These are phyloP conservation scores for Tachina grossa DNA, from an alignment of 2,888 invertebrate species.

Conservation along the genomic window DNA sequence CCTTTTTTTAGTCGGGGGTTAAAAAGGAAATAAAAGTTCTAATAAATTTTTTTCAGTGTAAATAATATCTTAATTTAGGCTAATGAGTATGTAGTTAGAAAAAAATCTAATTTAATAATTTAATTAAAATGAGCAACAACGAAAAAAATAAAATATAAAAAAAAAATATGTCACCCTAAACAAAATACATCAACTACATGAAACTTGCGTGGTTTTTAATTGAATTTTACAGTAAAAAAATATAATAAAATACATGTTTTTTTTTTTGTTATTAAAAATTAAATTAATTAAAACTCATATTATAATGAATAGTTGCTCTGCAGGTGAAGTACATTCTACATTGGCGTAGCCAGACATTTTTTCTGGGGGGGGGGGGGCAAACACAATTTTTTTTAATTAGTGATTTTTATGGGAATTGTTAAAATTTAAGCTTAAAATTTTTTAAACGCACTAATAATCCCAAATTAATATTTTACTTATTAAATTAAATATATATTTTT, in stretches of 20 bases:
- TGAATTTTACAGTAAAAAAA: not conserved
- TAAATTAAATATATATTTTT: too few species aligned
- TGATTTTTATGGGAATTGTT: too few species aligned
- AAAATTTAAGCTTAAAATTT: too few species aligned
- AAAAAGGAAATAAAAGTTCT: too few species aligned
- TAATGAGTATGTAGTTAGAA: not conserved
- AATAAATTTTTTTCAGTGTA: not conserved
- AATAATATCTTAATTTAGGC: constrained; percentile 13
- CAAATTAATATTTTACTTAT: too few species aligned
- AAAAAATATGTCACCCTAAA: not conserved
- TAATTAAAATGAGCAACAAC: constrained; percentile 4
- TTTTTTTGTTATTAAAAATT: not conserved
- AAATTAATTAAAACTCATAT: not conserved
- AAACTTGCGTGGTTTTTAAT: constrained; percentile 26
- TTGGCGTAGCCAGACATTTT: too few species aligned
- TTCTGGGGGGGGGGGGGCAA: too few species aligned
- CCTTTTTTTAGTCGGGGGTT: too few species aligned
- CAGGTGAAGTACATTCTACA: too few species aligned
- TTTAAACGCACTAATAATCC: too few species aligned
- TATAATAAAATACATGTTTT: not conserved
- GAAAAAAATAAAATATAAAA: not conserved
- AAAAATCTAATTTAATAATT: constrained; percentile 31
- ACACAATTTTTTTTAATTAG: too few species aligned
- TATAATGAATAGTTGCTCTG: not conserved
- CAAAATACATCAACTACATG: not conserved